phyloP scores from a whole-genome alignment of 1,140 invertebrate genomes.

The Drosophila ironensis region DNA sequence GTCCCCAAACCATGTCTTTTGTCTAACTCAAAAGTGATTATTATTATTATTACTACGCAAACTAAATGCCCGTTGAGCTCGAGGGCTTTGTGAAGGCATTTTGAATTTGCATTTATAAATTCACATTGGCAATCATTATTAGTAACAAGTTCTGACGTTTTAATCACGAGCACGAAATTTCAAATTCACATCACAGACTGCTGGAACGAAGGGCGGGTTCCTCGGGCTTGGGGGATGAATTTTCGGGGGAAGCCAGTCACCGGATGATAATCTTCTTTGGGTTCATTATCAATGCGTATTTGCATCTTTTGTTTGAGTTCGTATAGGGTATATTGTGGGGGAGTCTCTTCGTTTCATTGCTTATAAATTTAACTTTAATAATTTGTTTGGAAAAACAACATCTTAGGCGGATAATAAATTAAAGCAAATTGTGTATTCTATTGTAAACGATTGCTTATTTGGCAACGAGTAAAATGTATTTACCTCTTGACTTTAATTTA shows the following conservation, averaged over 20 bases:
- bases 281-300: constrained; percentile 62
- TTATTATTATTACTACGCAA: constrained; percentile 68
- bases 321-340: not conserved
- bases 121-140: constrained; percentile 71
- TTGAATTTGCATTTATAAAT: constrained; percentile 77
- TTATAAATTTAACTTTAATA: too few species aligned
- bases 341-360: not conserved
- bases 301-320: constrained; percentile 62
- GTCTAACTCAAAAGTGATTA: constrained; percentile 38
- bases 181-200: constrained; percentile 38
- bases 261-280: constrained; percentile 43
- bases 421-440: too few species aligned
- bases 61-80: constrained; percentile 52
- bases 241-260: constrained; percentile 17
- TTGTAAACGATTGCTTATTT: too few species aligned
- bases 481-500: too few species aligned
- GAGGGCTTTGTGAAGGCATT: constrained; percentile 41
- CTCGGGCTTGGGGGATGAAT: not conserved
- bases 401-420: too few species aligned
- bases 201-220: not conserved
- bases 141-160: constrained; percentile 57
- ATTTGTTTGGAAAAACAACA: too few species aligned
- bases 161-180: constrained; percentile 49
- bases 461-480: too few species aligned
- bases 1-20: not conserved